Evolutionary conservation across 1,140 invertebrate genomes (phyloP).

Genomic region (Aphelinus certus): DNA sequence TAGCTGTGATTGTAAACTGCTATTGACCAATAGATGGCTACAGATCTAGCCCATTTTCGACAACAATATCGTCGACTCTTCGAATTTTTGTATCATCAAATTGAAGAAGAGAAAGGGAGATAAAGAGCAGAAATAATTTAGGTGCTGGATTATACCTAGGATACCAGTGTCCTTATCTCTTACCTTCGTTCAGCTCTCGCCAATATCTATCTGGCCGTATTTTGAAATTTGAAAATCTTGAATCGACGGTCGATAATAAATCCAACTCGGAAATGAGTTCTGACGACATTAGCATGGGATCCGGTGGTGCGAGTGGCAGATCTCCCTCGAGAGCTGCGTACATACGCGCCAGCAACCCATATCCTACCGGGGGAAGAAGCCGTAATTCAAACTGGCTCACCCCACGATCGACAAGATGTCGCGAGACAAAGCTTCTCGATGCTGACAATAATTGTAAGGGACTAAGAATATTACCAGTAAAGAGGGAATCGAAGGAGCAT

Average conservation of each 20-base stretch:
- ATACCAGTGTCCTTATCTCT: constrained; percentile 54
- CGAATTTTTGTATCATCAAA: no score
- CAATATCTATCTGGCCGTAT: no score
- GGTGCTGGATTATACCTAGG: constrained; percentile 56
- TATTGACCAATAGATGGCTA: no score
- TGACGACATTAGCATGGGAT: constrained; percentile 31
- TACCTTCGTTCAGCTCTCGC: constrained; percentile 33
- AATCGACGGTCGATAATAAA: background rate
- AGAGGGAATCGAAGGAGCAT: background rate
- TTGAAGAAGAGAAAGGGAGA: background rate
- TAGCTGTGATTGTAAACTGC: background rate
- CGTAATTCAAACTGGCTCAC: constrained; percentile 28
- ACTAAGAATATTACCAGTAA: background rate
- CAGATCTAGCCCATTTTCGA: no score
- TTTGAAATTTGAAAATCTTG: no score
- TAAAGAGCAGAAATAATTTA: constrained; percentile 51
- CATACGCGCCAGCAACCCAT: background rate
- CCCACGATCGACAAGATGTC: constrained; percentile 14
- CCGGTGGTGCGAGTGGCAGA: background rate
- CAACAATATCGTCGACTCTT: no score
- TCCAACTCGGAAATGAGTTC: constrained; percentile 33
- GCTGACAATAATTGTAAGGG: background rate
- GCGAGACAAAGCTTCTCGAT: background rate
- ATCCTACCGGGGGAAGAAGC: constrained; percentile 11
- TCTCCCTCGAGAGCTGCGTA: constrained; percentile 22